These are phyloP conservation scores for Toxostoma redivivum DNA, from an alignment of 2,113 vertebrate genomes.

Conservation along the genomic window DNA sequence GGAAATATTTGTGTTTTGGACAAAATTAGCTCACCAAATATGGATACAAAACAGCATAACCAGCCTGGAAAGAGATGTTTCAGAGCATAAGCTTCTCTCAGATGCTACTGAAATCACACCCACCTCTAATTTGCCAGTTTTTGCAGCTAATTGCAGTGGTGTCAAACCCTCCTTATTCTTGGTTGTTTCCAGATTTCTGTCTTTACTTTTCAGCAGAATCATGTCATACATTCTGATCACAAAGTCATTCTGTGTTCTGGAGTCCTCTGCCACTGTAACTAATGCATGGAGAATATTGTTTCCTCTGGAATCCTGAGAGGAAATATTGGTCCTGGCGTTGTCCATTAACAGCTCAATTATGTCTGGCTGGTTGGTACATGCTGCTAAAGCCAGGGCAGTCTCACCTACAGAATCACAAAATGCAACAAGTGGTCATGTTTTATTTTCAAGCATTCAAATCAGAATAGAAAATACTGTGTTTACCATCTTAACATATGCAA, in stretches of 20 bases:
- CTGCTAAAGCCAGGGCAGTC: slow-evolving; percentile 77
- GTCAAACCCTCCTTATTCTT: slow-evolving; percentile 74
- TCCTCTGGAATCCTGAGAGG: slow-evolving; percentile 76
- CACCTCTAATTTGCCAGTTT: slow-evolving; percentile 80
- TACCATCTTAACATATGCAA: background rate
- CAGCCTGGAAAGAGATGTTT: background rate
- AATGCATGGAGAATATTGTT: slow-evolving; percentile 79
- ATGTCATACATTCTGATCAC: slow-evolving; percentile 77
- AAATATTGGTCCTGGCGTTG: slow-evolving; percentile 69
- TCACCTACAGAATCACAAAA: slow-evolving; percentile 59
- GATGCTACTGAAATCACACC: background rate
- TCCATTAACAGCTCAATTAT: slow-evolving; percentile 78
- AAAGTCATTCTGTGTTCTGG: slow-evolving; percentile 76
- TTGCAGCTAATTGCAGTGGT: slow-evolving; percentile 77
- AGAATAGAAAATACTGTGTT: background rate
- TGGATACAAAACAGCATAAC: background rate
- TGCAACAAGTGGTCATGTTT: background rate
- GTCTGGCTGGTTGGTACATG: slow-evolving; percentile 81
- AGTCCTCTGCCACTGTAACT: slow-evolving; percentile 78
- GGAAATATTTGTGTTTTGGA: background rate
- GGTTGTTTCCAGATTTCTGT: slow-evolving; percentile 72
- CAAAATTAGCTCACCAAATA: background rate
- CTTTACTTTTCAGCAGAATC: slow-evolving; percentile 72
- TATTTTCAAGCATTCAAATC: background rate
- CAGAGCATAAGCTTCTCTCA: background rate